A percentile compares a stretch with the other conserved stretches of the same genome.
Conservation (phyloP, 2,113 vertebrate genomes). For the Tragulus kanchil region DNA sequence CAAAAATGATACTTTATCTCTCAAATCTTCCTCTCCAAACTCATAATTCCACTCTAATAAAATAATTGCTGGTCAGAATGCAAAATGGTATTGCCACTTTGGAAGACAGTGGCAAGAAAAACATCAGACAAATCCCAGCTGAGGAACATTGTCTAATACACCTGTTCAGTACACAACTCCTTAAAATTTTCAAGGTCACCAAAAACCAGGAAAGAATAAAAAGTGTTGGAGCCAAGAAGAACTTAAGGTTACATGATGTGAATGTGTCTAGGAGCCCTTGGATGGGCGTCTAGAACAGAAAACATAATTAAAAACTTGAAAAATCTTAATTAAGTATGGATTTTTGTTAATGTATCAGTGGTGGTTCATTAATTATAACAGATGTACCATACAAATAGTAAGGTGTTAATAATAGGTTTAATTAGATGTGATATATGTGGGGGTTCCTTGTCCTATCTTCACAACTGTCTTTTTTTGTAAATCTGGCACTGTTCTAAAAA, state of each 20-base stretch:
- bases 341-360: neutral
- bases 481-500: neutral
- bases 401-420: neutral
- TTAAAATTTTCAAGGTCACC: neutral
- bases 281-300: neutral
- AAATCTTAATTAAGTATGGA: neutral
- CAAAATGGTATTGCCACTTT: too few species aligned
- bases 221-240: neutral
- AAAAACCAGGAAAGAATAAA: neutral
- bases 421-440: neutral
- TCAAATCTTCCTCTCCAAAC: neutral
- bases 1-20: neutral
- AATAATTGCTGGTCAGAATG: too few species aligned
- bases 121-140: neutral
- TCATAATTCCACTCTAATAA: neutral
- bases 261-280: neutral
- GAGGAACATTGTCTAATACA: neutral
- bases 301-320: neutral
- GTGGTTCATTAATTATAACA: neutral
- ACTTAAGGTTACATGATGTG: neutral
- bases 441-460: neutral
- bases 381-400: neutral
- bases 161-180: neutral
- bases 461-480: neutral
- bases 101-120: neutral